Evolutionary conservation across 2,888 invertebrate species (phyloP), one percentile per base, ranked within the genome.

Genomic region (Ptilodon capucinus): DNA sequence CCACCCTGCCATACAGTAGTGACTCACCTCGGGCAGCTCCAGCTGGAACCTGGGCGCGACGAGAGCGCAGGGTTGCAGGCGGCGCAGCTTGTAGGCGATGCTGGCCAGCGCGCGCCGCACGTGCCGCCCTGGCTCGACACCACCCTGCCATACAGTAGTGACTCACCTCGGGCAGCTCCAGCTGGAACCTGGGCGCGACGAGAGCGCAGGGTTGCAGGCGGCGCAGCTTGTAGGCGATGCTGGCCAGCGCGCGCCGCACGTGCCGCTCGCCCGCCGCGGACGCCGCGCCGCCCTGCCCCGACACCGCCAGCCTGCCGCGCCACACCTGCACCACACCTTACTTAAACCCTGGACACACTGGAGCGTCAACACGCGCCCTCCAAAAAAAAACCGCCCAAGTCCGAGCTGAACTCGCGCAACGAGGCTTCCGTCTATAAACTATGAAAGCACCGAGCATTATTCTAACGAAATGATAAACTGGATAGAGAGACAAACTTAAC

Each of bases 201-300:
- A 98, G 90, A 13, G 97, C 96, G 80, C 97, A 97, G 0, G 98
- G 98, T 53, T 95, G 94, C 94, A 97, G 94, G 11, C 96, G 92
- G 9, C 98, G 92, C 67, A 98, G 91, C 86, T 98, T 98, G 86
- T 98, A 98, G 74, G 95, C 96, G 41, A 98, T 94, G 54, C 95
- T 94, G 92, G 95, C 93, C 21, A 95, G 76, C 43, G 94, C 88
- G 61, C 93, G 92, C 44, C 74, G 65, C 48, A 82, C 81, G 56
- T 84, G 77, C 0, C 82, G 60, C 72, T 84, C 86, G 0, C 71
- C 78, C 18, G 68, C 74, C 25, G 49, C 32, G 34, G 57, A 25
- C 69, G 60, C 51, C 41, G 55, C 46, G 2, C 56, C 51, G 13
- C 58, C 52, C 13, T 40, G 47, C 14, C 42, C 49, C 0, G 70